A percentile compares a stretch with the other conserved stretches of the same genome.
Evolutionary conservation across 2,797 vertebrate species (phyloP).

Genomic region (Characodon lateralis): DNA sequence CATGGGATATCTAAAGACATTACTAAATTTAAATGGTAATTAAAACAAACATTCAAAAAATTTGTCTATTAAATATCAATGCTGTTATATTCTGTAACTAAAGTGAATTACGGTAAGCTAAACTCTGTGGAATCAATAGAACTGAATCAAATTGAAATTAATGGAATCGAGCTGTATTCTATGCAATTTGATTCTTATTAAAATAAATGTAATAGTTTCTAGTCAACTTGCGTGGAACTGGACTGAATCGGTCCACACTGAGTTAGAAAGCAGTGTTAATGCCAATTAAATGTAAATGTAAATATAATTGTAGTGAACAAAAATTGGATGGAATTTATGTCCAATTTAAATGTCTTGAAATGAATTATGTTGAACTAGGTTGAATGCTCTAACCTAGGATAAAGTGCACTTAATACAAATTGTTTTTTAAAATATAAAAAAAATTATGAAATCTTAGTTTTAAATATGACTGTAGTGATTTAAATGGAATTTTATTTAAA

Average conservation of each 20-base stretch:
- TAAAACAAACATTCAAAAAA: not conserved
- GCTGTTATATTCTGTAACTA: not conserved
- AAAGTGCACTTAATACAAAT: no score
- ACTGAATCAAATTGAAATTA: not conserved
- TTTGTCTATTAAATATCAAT: not conserved
- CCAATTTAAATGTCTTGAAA: not conserved
- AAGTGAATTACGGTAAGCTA: not conserved
- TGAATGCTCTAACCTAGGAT: not conserved
- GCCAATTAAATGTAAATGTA: not conserved
- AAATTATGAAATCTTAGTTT: not conserved
- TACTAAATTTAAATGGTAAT: not conserved
- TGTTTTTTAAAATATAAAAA: not conserved
- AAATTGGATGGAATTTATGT: not conserved
- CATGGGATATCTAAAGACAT: no score
- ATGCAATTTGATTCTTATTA: not conserved
- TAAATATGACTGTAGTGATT: not conserved
- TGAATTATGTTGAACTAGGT: not conserved
- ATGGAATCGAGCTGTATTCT: not conserved
- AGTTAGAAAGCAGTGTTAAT: not conserved
- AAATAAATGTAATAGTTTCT: not conserved
- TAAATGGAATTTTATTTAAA: not conserved
- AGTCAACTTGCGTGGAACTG: no score
- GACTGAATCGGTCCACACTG: not conserved
- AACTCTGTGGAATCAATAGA: not conserved
- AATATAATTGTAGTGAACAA: not conserved